phyloP scores from a whole-genome alignment of 2,888 invertebrate species.

The Agonopterix subpropinquella region DNA sequence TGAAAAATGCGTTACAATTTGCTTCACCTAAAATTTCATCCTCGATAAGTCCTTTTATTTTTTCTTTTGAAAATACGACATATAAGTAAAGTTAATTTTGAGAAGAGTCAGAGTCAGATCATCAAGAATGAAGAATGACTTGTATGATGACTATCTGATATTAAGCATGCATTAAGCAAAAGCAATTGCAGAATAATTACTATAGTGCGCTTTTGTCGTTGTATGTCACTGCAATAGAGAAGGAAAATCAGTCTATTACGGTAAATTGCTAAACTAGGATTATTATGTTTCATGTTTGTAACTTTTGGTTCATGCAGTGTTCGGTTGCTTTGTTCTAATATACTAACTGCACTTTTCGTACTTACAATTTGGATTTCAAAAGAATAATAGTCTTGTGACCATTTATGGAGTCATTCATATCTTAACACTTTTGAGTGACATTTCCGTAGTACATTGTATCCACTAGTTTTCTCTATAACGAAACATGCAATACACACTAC shows the following conservation, averaged over 20 bases:
- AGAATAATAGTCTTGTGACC: not conserved
- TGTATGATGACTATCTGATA: conserved; percentile 1
- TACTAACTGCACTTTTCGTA: not conserved
- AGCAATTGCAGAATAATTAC: conserved; percentile 28
- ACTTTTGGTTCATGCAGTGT: conserved; percentile 18
- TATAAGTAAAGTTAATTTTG: no score
- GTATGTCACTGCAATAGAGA: conserved; percentile 2
- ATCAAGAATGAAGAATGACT: no score
- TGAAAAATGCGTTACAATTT: no score
- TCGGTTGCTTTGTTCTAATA: not conserved
- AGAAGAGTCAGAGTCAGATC: no score
- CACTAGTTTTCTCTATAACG: conserved; percentile 21
- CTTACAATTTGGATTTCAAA: not conserved
- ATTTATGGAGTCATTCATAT: no score
- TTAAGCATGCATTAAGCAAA: conserved; percentile 44
- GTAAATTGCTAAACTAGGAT: no score
- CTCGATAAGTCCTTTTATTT: no score
- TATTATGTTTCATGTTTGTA: not conserved
- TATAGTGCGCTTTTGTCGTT: conserved; percentile 16
- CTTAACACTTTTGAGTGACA: no score
- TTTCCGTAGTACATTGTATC: no score
- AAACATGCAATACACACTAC: conserved; percentile 58
- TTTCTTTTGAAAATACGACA: no score
- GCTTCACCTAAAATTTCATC: no score
- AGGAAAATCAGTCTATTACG: not conserved